A percentile compares a stretch with the other conserved stretches of the same genome.
These are phyloP conservation scores for Leucophenga montana DNA, from an alignment of 2,888 invertebrate genomes.

Conservation along the genomic window DNA sequence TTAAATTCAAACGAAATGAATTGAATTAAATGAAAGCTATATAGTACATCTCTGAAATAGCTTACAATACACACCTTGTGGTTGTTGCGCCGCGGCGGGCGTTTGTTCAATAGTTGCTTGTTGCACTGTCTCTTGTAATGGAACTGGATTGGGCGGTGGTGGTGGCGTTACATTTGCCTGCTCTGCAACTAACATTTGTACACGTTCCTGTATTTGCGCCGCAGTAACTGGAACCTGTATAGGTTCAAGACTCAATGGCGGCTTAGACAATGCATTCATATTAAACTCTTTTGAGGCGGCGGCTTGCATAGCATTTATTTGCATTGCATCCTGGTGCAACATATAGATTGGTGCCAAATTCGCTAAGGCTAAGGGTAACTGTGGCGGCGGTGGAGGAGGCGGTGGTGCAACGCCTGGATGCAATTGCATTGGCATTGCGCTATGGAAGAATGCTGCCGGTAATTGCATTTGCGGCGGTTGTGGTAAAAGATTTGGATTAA, in stretches of 20 bases:
- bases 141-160: constrained; percentile 50
- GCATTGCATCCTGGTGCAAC: constrained; percentile 76
- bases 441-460: constrained; percentile 55
- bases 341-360: constrained; percentile 70
- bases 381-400: constrained; percentile 66
- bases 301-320: constrained; percentile 77
- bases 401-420: constrained; percentile 65
- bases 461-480: constrained; percentile 61
- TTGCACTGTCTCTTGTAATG: constrained; percentile 34
- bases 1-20: constrained; percentile 23
- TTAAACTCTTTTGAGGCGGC: constrained; percentile 78
- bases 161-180: constrained; percentile 52
- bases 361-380: constrained; percentile 60
- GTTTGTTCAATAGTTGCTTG: constrained; percentile 31
- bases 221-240: constrained; percentile 73
- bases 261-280: constrained; percentile 77
- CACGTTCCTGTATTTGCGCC: constrained; percentile 42
- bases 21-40: constrained; percentile 26
- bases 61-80: constrained; percentile 57
- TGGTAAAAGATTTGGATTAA: constrained; percentile 53
- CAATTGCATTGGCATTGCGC: constrained; percentile 67
- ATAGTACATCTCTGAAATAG: constrained; percentile 43
- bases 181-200: constrained; percentile 45
- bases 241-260: constrained; percentile 76
- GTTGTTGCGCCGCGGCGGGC: constrained; percentile 34